Evolutionary conservation across 2,888 invertebrate genomes (phyloP).

Genomic region (Lasioglossum villosulum): DNA sequence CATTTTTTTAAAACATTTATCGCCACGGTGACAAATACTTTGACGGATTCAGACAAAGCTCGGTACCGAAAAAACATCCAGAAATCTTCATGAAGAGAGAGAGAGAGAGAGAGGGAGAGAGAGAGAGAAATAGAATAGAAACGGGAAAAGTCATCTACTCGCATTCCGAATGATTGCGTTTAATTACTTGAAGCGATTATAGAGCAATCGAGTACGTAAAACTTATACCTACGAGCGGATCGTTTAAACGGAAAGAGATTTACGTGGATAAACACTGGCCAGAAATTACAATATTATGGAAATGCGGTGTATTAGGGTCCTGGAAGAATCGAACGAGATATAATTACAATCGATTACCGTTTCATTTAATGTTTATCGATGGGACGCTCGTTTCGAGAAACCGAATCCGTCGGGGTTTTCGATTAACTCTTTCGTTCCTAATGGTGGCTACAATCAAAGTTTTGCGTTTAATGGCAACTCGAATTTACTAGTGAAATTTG

Average conservation of each 20-base stretch:
- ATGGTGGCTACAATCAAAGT: not conserved
- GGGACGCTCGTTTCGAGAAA: not conserved
- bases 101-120: no score
- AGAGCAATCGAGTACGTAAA: not conserved
- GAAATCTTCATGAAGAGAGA: not conserved
- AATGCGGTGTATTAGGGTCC: not conserved
- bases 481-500: not conserved
- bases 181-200: not conserved
- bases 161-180: not conserved
- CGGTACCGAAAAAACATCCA: not conserved
- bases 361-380: constrained; percentile 3
- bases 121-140: not conserved
- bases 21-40: not conserved
- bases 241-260: not conserved
- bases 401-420: constrained; percentile 16
- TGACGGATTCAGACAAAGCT: not conserved
- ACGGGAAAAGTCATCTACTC: not conserved
- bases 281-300: not conserved
- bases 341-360: not conserved
- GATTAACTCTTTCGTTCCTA: not conserved
- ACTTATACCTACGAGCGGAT: not conserved
- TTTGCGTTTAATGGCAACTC: not conserved
- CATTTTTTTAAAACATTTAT: not conserved
- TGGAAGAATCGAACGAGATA: not conserved
- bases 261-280: not conserved